phyloP scores from a whole-genome alignment of 2,888 invertebrate genomes.

The Xestobium rufovillosum region DNA sequence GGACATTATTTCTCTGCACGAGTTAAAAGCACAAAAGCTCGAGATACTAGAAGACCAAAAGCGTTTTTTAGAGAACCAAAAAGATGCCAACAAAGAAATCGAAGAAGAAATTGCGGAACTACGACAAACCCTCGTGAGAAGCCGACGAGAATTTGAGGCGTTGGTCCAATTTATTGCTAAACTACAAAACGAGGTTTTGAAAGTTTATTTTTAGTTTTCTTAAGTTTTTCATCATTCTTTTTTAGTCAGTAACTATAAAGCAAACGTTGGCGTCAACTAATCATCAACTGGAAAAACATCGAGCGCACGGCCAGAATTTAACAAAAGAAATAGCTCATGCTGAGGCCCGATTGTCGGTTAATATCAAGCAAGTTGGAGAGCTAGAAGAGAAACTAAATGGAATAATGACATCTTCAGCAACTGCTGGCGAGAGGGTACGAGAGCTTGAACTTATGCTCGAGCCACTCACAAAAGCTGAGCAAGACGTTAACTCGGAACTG shows the following conservation, averaged over 20 bases:
- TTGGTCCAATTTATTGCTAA: conserved; percentile 35
- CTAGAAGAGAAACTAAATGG: too few species aligned
- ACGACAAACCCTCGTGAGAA: conserved; percentile 40
- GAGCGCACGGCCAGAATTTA: conserved; percentile 30
- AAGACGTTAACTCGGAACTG: too few species aligned
- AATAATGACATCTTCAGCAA: too few species aligned
- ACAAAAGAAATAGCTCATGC: conserved; percentile 26
- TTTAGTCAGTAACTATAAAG: conserved; percentile 45
- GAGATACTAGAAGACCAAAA: conserved; percentile 54
- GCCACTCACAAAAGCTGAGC: too few species aligned
- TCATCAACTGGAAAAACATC: conserved; percentile 33
- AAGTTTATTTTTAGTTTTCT: too few species aligned
- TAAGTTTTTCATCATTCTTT: too few species aligned
- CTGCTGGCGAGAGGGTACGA: too few species aligned
- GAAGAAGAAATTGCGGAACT: conserved; percentile 41
- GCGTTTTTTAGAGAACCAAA: conserved; percentile 53
- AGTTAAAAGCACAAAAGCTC: conserved; percentile 40
- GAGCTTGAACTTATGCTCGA: too few species aligned
- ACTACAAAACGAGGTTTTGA: conserved; percentile 45
- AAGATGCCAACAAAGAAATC: conserved; percentile 49
- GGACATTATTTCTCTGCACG: conserved; percentile 24
- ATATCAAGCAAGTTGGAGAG: too few species aligned
- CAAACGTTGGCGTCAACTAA: conserved; percentile 45
- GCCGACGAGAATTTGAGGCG: conserved; percentile 35
- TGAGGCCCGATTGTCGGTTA: too few species aligned